phyloP scores from a whole-genome alignment of 2,797 vertebrate species.

The Ciconia nigra region DNA sequence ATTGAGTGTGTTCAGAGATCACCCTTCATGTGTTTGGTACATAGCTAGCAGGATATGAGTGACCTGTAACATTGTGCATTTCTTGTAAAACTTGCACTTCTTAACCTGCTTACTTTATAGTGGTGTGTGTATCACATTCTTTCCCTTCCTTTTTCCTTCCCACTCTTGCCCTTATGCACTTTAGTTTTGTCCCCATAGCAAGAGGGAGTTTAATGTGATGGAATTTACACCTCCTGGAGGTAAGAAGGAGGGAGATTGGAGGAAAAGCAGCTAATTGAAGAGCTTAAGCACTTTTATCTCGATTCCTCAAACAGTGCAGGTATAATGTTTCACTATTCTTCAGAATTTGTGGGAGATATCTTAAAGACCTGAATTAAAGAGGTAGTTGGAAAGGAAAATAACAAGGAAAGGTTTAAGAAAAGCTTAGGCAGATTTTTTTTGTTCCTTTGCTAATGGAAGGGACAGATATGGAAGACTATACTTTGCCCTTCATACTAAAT shows the following conservation, averaged over 20 bases:
- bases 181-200: not conserved
- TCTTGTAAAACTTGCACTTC: not conserved
- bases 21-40: not conserved
- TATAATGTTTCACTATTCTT: not conserved
- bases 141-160: not conserved
- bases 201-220: not conserved
- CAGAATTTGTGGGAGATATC: not conserved
- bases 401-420: not conserved
- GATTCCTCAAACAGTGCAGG: not conserved
- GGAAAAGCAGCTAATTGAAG: not conserved
- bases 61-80: not conserved
- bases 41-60: not conserved
- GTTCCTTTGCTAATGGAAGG: not conserved
- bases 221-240: not conserved
- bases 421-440: not conserved
- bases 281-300: not conserved
- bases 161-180: not conserved
- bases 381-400: not conserved
- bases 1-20: not conserved
- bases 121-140: rapidly evolving
- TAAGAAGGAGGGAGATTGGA: not conserved
- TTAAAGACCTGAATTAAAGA: not conserved
- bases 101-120: not conserved
- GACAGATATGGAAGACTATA: not conserved
- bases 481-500: not conserved